Evolutionary conservation across 2,113 vertebrate genomes (phyloP).

Genomic region (Peromyscus maniculatus): DNA sequence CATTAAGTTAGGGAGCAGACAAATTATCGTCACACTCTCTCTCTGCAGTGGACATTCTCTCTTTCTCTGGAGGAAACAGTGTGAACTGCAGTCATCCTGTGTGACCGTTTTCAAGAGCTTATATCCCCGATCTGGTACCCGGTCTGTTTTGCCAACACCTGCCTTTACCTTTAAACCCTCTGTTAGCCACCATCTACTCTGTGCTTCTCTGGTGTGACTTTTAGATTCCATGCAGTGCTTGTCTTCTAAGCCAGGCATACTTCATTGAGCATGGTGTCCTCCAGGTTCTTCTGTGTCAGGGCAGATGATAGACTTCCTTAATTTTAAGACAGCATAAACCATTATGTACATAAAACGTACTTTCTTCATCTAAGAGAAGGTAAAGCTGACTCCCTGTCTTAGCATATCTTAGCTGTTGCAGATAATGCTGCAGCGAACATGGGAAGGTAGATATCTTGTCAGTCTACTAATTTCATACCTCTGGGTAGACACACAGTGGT

Average conservation of each 20-base stretch:
- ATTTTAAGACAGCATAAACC: not conserved
- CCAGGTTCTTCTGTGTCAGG: not conserved
- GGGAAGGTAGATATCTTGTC: not conserved
- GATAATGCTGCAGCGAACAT: not conserved
- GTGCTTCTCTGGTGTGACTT: not conserved
- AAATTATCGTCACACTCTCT: not conserved
- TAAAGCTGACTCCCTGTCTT: not conserved
- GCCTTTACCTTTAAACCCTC: not conserved
- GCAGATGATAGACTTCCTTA: not conserved
- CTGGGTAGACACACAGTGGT: too few relatives aligned
- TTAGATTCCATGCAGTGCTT: not conserved
- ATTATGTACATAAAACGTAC: not conserved
- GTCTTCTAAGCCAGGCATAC: not conserved
- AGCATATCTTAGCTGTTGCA: not conserved
- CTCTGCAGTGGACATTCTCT: not conserved
- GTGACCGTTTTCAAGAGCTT: not conserved
- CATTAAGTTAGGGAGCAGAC: not conserved
- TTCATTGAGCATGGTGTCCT: not conserved
- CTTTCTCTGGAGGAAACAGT: too few relatives aligned
- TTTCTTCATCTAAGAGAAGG: not conserved
- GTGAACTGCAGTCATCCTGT: not conserved
- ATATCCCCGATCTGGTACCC: not conserved
- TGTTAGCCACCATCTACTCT: not conserved
- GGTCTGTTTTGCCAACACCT: not conserved
- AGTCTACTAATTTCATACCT: not conserved